Conservation (phyloP, 2,113 vertebrate genomes). For the Charadrius vociferus region DNA sequence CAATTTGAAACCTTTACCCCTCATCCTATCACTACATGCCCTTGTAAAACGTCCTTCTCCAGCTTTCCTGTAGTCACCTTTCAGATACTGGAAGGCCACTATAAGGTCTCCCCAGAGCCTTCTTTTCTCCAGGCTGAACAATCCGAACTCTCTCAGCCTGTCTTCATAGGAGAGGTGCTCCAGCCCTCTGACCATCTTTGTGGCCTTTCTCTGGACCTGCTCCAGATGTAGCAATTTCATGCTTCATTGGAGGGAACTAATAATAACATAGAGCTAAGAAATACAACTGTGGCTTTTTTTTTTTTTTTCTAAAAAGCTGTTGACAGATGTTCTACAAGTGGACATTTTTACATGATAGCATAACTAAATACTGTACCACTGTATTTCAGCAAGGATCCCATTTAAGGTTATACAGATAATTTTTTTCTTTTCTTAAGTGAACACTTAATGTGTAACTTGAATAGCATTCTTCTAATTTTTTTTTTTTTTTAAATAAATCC, state of each 20-base stretch:
- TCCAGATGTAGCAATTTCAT: neutral
- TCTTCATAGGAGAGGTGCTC: neutral
- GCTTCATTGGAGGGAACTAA: neutral
- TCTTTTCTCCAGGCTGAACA: neutral
- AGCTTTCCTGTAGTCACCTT: neutral
- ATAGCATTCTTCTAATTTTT: neutral
- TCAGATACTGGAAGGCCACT: neutral
- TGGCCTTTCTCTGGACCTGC: neutral
- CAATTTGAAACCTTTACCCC: neutral
- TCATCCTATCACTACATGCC: neutral
- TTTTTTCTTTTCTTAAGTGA: neutral
- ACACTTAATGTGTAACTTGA: neutral
- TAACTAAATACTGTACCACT: neutral
- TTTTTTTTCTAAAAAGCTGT: neutral
- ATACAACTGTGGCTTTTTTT: neutral
- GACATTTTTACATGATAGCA: neutral
- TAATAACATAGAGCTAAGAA: neutral
- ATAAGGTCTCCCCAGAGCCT: neutral
- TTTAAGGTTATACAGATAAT: neutral
- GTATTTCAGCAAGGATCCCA: neutral
- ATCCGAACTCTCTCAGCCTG: neutral
- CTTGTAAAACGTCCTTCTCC: neutral
- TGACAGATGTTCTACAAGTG: neutral
- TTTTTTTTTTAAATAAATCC: neutral
- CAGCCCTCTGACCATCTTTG: neutral